Evolutionary conservation across 2,888 invertebrate genomes (phyloP).

Genomic region (Epinotia bilunana): DNA sequence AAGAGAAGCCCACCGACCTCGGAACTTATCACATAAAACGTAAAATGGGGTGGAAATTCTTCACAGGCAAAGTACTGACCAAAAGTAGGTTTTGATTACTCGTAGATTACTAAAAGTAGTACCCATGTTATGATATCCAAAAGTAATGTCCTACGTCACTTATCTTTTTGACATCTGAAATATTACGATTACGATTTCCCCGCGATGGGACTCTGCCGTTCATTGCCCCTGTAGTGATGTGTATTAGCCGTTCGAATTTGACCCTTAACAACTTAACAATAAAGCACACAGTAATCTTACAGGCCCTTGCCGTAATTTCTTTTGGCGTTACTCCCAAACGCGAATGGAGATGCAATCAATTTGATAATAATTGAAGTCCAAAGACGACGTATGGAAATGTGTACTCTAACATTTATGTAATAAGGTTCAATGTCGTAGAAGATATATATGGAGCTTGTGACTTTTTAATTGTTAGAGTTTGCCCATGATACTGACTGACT

Average conservation of each 20-base stretch:
- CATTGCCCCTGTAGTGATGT: slow-evolving; percentile 5
- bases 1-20: too few species aligned
- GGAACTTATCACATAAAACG: too few species aligned
- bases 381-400: neutral
- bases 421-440: neutral
- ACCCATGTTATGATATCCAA: too few species aligned
- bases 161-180: slow-evolving; percentile 18
- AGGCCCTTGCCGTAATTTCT: slow-evolving; percentile 31
- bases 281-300: neutral
- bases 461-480: neutral
- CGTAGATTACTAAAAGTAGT: too few species aligned
- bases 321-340: slow-evolving; percentile 39
- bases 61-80: too few species aligned
- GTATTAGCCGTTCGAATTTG: neutral
- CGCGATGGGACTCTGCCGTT: neutral
- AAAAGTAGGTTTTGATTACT: too few species aligned
- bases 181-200: slow-evolving; percentile 21
- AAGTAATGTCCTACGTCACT: neutral
- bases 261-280: neutral
- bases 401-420: neutral
- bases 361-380: slow-evolving; percentile 6
- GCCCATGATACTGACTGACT: neutral
- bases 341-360: slow-evolving; percentile 29
- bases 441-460: neutral
- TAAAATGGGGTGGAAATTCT: too few species aligned